phyloP scores from a whole-genome alignment of 2,113 vertebrate species.

The Trematocara marginatum region DNA sequence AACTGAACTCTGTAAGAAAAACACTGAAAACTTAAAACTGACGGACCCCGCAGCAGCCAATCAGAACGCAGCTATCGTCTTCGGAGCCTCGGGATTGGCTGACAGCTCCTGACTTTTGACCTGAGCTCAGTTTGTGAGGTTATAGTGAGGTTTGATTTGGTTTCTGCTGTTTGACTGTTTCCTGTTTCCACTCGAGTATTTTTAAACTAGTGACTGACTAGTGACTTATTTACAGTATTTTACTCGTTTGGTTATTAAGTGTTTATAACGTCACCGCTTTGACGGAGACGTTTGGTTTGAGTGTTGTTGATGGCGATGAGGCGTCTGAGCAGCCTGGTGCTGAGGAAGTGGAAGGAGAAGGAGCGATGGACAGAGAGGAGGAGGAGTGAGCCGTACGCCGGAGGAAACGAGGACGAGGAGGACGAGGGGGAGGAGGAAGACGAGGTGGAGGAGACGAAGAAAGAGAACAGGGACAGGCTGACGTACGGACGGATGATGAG shows the following conservation, averaged over 20 bases:
- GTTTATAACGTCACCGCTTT: background rate
- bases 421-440: background rate
- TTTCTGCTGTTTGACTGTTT: background rate
- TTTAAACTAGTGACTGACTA: background rate
- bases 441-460: background rate
- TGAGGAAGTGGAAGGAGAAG: constrained; percentile 33
- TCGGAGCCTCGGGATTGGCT: background rate
- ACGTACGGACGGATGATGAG: background rate
- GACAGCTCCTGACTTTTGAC: background rate
- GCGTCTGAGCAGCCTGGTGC: constrained; percentile 37
- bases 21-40: background rate
- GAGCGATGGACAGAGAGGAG: constrained; percentile 34
- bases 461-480: background rate
- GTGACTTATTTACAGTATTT: background rate
- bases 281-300: background rate
- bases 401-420: background rate
- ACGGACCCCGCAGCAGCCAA: background rate
- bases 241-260: background rate
- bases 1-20: background rate
- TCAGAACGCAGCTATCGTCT: background rate
- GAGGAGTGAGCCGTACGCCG: constrained; percentile 21
- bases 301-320: constrained; percentile 8
- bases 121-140: background rate
- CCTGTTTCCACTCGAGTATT: background rate
- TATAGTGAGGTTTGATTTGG: background rate